Percentiles rank a stretch among this genome's conserved stretches.
Conservation (phyloP, 2,888 invertebrate species). For the Iphiclides podalirius region DNA sequence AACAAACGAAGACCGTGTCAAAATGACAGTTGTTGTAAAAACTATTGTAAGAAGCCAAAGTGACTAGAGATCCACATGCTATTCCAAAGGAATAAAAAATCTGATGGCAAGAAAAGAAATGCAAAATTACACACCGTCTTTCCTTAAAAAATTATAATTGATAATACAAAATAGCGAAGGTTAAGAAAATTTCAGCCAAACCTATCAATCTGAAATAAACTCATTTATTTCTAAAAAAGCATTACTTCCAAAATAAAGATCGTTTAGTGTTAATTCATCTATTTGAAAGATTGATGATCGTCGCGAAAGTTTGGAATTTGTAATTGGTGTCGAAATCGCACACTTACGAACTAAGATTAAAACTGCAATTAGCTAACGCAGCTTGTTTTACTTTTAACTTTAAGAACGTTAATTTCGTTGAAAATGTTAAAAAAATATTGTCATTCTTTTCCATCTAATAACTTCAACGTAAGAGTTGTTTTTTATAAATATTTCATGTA, state of each 20-base stretch:
- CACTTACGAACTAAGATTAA: conserved; percentile 27
- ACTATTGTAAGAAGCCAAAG: conserved; percentile 86
- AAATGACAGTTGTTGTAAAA: conserved; percentile 86
- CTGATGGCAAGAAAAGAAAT: conserved; percentile 48
- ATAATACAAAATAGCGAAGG: too few species aligned
- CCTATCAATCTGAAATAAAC: conserved; percentile 2
- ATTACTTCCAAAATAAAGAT: conserved; percentile 5
- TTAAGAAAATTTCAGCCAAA: too few species aligned
- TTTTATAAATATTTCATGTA: too few species aligned
- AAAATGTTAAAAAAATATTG: background rate
- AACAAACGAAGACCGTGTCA: conserved; percentile 86
- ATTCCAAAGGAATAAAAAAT: conserved; percentile 91
- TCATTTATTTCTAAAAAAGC: conserved; percentile 1
- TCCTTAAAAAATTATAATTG: too few species aligned
- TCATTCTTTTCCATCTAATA: too few species aligned
- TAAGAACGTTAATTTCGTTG: background rate
- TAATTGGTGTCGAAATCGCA: conserved; percentile 33
- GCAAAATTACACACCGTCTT: too few species aligned
- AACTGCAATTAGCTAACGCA: conserved; percentile 18
- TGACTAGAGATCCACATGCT: conserved; percentile 86
- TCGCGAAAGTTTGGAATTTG: conserved; percentile 37
- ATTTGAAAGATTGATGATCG: conserved; percentile 31
- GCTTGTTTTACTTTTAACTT: background rate
- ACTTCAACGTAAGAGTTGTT: too few species aligned
- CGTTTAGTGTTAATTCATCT: conserved; percentile 10